These are phyloP conservation scores for Agapornis canus DNA, from an alignment of 2,797 vertebrate genomes.

Conservation along the genomic window DNA sequence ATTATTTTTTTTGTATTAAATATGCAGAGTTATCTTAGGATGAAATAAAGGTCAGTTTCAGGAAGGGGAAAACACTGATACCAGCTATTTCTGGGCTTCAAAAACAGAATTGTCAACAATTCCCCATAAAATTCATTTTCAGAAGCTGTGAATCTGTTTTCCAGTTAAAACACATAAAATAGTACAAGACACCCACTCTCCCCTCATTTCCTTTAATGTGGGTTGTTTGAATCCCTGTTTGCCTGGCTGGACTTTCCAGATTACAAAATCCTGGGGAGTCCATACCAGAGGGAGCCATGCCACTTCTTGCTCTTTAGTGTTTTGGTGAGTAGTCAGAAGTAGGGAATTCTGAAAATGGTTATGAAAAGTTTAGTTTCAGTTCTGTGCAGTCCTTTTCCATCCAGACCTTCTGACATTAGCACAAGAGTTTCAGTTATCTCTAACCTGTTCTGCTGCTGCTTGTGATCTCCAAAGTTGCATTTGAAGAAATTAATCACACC, in stretches of 20 bases:
- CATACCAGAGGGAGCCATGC: not conserved
- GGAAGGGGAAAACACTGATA: not conserved
- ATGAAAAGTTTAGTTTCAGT: not conserved
- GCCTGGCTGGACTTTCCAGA: not conserved
- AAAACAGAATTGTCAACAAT: not conserved
- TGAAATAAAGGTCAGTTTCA: not conserved
- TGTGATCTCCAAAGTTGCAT: not conserved
- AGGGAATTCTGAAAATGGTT: not conserved
- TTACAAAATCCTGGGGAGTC: not conserved
- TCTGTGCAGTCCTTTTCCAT: not conserved
- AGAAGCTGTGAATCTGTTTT: not conserved
- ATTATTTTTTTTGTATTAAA: not conserved
- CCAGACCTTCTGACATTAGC: not conserved
- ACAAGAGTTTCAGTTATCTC: not conserved
- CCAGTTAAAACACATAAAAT: not conserved
- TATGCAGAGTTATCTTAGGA: not conserved
- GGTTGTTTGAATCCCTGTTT: not conserved
- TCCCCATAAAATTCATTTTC: not conserved
- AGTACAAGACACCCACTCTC: not conserved
- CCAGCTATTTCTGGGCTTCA: not conserved
- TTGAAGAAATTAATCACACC: not conserved
- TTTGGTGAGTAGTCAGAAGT: not conserved
- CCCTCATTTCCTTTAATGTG: not conserved
- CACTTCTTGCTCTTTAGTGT: not conserved
- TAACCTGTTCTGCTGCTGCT: not conserved